A percentile compares a stretch with the other conserved stretches of the same genome.
These are phyloP conservation scores for Proterorhinus semilunaris DNA, from an alignment of 2,113 vertebrate genomes.

Conservation along the genomic window DNA sequence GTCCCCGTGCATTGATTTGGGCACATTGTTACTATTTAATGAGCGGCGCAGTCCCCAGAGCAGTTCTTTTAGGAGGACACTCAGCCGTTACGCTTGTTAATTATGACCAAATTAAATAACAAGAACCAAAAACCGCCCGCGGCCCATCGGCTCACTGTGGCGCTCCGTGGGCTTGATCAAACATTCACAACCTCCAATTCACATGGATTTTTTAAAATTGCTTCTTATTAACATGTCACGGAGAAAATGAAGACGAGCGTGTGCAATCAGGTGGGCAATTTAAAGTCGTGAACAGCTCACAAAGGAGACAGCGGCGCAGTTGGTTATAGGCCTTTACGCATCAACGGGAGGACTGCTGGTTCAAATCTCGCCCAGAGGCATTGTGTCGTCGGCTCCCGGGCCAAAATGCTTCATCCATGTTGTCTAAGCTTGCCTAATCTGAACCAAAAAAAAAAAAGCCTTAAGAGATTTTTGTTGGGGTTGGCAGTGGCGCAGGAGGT, in stretches of 20 bases:
- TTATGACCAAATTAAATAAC: constrained; percentile 29
- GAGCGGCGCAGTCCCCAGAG: constrained; percentile 8
- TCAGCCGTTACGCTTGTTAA: constrained; percentile 17
- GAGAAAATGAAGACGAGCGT: not conserved
- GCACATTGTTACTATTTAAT: constrained; percentile 9
- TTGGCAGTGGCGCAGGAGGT: no score
- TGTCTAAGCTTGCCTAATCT: no score
- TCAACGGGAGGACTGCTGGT: no score
- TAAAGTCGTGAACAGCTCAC: not conserved
- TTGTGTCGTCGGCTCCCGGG: no score
- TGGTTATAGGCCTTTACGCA: no score
- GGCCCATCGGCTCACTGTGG: constrained; percentile 10
- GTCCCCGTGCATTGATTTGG: not conserved
- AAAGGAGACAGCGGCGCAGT: not conserved
- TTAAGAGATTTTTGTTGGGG: no score
- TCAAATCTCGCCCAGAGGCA: no score
- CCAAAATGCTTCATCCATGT: no score
- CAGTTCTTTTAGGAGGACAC: constrained; percentile 14
- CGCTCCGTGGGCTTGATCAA: constrained; percentile 6
- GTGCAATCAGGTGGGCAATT: not conserved
- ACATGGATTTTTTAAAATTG: not conserved
- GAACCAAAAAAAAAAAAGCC: no score
- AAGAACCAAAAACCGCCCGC: not conserved
- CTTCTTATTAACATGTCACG: not conserved
- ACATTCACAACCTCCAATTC: constrained; percentile 17